These are phyloP conservation scores for Poecile montanus DNA, from an alignment of 2,797 vertebrate species.

Conservation along the genomic window DNA sequence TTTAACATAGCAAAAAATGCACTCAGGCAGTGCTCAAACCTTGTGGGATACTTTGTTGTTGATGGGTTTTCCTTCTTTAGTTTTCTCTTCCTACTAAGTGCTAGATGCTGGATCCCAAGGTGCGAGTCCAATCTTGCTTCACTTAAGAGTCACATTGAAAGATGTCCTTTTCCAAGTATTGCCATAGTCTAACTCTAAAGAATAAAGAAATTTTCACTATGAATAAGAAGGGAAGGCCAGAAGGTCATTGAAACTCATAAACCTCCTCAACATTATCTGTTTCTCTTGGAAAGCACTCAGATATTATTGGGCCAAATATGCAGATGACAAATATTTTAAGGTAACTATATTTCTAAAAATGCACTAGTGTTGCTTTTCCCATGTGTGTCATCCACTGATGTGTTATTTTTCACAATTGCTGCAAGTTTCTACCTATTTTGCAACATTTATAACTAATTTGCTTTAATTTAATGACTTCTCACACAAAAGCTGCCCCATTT, in stretches of 20 bases:
- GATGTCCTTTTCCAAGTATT: background rate
- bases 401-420: background rate
- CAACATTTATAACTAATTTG: fast-evolving
- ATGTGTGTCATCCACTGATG: fast-evolving
- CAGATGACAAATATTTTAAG: background rate
- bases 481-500: background rate
- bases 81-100: background rate
- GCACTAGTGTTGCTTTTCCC: background rate
- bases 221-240: background rate
- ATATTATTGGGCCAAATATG: background rate
- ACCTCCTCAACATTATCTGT: fast-evolving
- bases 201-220: background rate
- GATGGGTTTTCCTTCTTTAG: background rate
- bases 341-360: background rate
- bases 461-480: background rate
- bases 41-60: background rate
- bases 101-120: background rate
- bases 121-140: background rate
- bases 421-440: background rate
- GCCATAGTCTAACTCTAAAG: background rate
- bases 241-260: fast-evolving
- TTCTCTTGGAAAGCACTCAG: background rate
- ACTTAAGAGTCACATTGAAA: background rate
- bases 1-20: background rate
- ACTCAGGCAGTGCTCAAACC: background rate